Conservation (phyloP, 2,797 vertebrate genomes). For the Cryptoblepharus egeriae region DNA sequence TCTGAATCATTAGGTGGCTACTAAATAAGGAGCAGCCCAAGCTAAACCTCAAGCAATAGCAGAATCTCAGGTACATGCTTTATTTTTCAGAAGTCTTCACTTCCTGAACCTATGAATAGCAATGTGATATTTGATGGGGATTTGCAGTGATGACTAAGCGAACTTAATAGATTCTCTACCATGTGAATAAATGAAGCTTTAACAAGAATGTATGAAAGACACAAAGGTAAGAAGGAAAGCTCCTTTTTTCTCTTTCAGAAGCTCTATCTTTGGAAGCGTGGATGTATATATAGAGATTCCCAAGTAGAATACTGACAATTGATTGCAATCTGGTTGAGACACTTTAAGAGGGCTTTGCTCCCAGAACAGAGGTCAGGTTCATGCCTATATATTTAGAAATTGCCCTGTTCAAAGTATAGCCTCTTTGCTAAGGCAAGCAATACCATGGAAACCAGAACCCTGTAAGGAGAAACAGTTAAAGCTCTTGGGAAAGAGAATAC, state of each 20-base stretch:
- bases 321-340: constrained; percentile 28
- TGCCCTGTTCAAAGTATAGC: constrained; percentile 38
- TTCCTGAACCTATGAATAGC: constrained; percentile 62
- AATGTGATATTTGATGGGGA: constrained; percentile 59
- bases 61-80: constrained; percentile 11
- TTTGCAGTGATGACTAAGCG: constrained; percentile 66
- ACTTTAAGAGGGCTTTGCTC: background rate
- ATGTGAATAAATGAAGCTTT: constrained; percentile 49
- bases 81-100: constrained; percentile 36
- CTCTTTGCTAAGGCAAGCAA: constrained; percentile 52
- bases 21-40: background rate
- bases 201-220: constrained; percentile 53
- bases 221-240: background rate
- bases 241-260: constrained; percentile 24
- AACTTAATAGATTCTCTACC: constrained; percentile 61
- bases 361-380: constrained; percentile 15
- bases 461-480: constrained; percentile 45
- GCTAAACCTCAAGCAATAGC: constrained; percentile 21
- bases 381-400: constrained; percentile 45
- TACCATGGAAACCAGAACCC: constrained; percentile 47
- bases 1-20: background rate
- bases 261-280: constrained; percentile 18
- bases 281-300: constrained; percentile 11
- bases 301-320: constrained; percentile 22
- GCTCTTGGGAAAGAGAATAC: constrained; percentile 33